phyloP scores from a whole-genome alignment of 2,888 invertebrate species.

The Cryptocephalus primarius region DNA sequence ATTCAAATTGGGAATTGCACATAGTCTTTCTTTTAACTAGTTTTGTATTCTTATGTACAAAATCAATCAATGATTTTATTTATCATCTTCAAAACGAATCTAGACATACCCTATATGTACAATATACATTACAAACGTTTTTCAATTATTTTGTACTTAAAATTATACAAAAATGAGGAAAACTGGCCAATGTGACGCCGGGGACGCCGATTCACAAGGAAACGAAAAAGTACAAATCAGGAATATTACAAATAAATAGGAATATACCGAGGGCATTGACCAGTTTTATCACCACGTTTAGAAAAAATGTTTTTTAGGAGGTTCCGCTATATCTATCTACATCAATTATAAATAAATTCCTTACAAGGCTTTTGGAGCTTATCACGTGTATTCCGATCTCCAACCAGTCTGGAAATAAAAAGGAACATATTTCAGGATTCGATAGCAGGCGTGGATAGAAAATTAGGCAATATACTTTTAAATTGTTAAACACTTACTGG shows the following conservation, averaged over 20 bases:
- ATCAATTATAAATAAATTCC: conserved; percentile 24
- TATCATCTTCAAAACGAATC: conserved; percentile 18
- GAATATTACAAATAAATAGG: conserved; percentile 19
- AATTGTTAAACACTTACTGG: neutral
- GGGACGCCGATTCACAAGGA: conserved; percentile 17
- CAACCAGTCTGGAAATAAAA: conserved; percentile 70
- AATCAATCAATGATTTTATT: conserved; percentile 28
- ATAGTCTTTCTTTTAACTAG: conserved; percentile 21
- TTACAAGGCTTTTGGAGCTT: conserved; percentile 34
- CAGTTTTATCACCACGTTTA: conserved; percentile 24
- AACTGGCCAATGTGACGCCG: conserved; percentile 25
- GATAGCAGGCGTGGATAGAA: neutral
- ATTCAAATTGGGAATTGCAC: conserved; percentile 29
- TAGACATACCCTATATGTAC: conserved; percentile 32
- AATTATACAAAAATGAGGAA: conserved; percentile 23
- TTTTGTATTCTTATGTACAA: conserved; percentile 22
- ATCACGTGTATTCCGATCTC: conserved; percentile 92
- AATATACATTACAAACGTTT: conserved; percentile 31
- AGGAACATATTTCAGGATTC: conserved; percentile 13
- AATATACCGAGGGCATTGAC: conserved; percentile 22
- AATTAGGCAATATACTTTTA: neutral
- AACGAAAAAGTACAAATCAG: conserved; percentile 20
- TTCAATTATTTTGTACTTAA: conserved; percentile 34
- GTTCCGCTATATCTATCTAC: conserved; percentile 21
- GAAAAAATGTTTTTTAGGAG: conserved; percentile 14